Evolutionary conservation across 2,797 vertebrate genomes (phyloP).

Genomic region (Anomalospiza imberbis): DNA sequence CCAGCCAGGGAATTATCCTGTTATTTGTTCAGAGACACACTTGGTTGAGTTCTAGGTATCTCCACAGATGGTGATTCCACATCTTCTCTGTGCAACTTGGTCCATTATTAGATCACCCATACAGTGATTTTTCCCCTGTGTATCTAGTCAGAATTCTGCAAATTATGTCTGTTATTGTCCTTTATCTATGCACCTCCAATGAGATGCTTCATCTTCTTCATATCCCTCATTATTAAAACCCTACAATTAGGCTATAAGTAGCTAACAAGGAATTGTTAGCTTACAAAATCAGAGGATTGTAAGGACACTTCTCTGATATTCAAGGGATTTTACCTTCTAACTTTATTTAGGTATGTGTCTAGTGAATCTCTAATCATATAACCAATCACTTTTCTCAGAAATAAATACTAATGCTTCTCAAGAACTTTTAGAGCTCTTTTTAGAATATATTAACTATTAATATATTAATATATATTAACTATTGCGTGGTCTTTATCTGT

Average conservation of each 20-base stretch:
- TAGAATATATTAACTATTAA: too few relatives aligned
- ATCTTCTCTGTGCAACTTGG: neutral
- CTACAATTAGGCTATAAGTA: neutral
- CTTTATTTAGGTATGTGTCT: neutral
- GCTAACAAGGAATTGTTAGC: neutral
- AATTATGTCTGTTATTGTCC: neutral
- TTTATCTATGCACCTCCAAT: neutral
- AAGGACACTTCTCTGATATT: neutral
- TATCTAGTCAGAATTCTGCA: neutral
- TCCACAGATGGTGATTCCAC: neutral
- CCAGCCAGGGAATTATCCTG: neutral
- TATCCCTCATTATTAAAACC: neutral
- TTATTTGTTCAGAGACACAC: neutral
- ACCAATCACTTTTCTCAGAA: neutral
- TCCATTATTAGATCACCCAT: neutral
- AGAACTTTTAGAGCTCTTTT: neutral
- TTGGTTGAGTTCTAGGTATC: neutral
- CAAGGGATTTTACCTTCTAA: neutral
- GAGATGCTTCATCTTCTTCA: neutral
- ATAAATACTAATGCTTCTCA: neutral
- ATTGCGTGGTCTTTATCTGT: neutral
- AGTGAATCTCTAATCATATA: neutral
- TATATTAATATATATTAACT: neutral
- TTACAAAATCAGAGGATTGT: neutral
- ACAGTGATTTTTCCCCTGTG: fast-evolving